These are phyloP conservation scores for Poicephalus meyeri DNA, from an alignment of 2,113 vertebrate genomes.

Conservation along the genomic window DNA sequence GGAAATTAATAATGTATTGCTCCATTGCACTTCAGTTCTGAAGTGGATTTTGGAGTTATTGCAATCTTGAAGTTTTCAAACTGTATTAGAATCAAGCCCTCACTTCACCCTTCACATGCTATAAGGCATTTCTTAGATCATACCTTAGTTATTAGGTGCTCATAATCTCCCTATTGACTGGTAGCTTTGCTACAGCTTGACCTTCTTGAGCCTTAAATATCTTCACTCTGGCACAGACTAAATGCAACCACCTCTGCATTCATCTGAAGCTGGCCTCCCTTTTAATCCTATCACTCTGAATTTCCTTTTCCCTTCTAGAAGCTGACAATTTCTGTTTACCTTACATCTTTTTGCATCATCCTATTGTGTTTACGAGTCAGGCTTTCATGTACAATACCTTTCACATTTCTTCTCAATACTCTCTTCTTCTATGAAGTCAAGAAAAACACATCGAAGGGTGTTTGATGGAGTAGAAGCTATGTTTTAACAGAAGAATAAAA, in stretches of 20 bases:
- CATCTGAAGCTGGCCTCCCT: not conserved
- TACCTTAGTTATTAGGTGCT: not conserved
- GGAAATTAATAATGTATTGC: slow-evolving; percentile 28
- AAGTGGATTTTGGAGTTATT: slow-evolving; percentile 20
- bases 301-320: not conserved
- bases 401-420: not conserved
- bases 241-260: not conserved
- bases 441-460: not conserved
- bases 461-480: not conserved
- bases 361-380: not conserved
- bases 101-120: slow-evolving; percentile 40
- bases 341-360: not conserved
- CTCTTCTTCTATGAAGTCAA: not conserved
- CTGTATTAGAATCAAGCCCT: slow-evolving; percentile 20
- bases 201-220: not conserved
- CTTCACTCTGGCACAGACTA: not conserved
- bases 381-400: not conserved
- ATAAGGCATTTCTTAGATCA: slow-evolving; percentile 9
- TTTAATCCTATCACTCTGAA: not conserved
- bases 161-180: not conserved
- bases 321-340: not conserved
- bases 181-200: not conserved
- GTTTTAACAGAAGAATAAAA: not conserved
- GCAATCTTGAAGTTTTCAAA: slow-evolving; percentile 26
- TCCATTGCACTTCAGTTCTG: slow-evolving; percentile 9